Base-by-base conservation (phyloP, 2,797 vertebrate genomes). In the Tamandua tetradactyla region DNA sequence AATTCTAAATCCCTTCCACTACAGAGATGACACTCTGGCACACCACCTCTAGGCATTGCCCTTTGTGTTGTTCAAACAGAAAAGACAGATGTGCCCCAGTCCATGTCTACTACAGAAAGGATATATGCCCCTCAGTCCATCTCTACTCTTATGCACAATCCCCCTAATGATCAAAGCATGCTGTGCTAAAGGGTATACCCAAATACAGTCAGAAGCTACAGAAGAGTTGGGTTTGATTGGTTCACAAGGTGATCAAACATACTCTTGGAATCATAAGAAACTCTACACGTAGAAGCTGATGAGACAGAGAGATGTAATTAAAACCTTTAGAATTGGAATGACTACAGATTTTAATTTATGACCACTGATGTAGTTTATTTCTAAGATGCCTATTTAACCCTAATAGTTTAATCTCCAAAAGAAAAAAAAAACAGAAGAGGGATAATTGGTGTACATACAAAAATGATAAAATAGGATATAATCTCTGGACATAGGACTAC, bases 271-370 rank as follows among this genome's bases (percentile, higher is more conserved):
- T 86, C 44, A 62, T 61, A 62, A 92, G 47, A 87, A 93, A 94
- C 18, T 82, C 13, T 71, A 66, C 71, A 37, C 47, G 57, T 52
- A 4, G 86, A 96, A 94, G 49, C 25, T 71, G 89, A 3, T 72
- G 40, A 89, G 78, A 80, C 72, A 71, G 80, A 91, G 30, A 87
- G 5, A 81, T 71, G 11, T 32, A 91, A 86, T 62, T 78, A 79
- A 91, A 89, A 17, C 32, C 78, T 94, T 87, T 92, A 82, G 25
- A 76, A 64, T 18, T 81, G 68, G 66, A 93, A 59, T 35, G 35
- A 27, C 17, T 87, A 72, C 81, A 88, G 17, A 66, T 76, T 92
- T 71, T 81, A 74, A 87, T 62, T 85, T 57, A 92, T 52, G 11
- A 91, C 89, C 27, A 90, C 40, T 81, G 42, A 74, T 10, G 8